These are phyloP conservation scores for Ciona savignyi DNA, from an alignment of 23 tunicate species.

Conservation along the genomic window DNA sequence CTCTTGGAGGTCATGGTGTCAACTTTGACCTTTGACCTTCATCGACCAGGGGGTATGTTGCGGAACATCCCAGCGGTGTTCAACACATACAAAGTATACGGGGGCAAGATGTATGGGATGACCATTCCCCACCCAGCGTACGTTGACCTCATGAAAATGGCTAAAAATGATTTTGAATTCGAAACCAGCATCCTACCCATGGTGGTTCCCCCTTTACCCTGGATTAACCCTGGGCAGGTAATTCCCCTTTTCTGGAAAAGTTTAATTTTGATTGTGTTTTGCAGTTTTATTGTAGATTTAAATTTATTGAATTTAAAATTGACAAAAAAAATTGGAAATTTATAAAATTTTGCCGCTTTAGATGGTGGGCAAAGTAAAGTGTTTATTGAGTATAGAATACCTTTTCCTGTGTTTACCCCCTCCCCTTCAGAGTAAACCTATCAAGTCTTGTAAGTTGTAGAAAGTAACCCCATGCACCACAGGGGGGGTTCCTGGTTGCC, in stretches of 20 bases:
- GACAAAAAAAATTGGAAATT: too few relatives aligned
- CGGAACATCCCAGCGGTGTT: constrained; percentile 64
- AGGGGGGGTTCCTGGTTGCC: constrained; percentile 51
- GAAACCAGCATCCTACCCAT: constrained; percentile 47
- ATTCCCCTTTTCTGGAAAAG: not conserved
- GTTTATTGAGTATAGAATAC: too few relatives aligned
- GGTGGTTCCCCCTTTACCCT: constrained; percentile 75
- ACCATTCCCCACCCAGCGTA: constrained; percentile 82
- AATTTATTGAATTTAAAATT: too few relatives aligned
- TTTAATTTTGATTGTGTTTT: too few relatives aligned
- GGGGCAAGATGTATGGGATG: constrained; percentile 53
- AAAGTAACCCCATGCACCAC: too few relatives aligned
- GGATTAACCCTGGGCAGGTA: constrained; percentile 17
- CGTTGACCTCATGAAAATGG: constrained; percentile 10
- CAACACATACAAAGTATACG: constrained; percentile 57
- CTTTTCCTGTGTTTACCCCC: too few relatives aligned
- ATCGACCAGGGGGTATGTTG: not conserved
- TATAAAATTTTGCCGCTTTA: too few relatives aligned
- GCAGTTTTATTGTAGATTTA: too few relatives aligned
- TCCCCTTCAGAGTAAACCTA: too few relatives aligned
- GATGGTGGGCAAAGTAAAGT: too few relatives aligned
- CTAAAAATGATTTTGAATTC: constrained; percentile 23
- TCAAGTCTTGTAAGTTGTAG: too few relatives aligned
- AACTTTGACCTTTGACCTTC: constrained; percentile 21
- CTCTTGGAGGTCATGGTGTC: constrained; percentile 69